phyloP scores from a whole-genome alignment of 2,888 invertebrate genomes.

The Rhingia rostrata region DNA sequence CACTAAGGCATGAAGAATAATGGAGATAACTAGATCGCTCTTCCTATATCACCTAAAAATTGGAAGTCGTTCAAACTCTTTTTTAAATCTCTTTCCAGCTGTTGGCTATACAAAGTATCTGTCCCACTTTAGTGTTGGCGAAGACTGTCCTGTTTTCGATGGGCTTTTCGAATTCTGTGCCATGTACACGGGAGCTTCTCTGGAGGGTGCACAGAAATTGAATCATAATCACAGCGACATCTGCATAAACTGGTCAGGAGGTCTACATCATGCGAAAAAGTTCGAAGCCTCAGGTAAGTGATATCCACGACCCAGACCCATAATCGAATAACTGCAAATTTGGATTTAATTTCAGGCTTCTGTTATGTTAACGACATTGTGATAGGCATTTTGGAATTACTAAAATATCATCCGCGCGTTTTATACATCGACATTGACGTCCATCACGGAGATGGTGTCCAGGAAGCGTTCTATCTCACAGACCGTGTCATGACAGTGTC shows the following conservation, averaged over 20 bases:
- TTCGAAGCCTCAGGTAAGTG: slow-evolving; percentile 94
- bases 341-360: slow-evolving; percentile 86
- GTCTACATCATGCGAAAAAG: slow-evolving; percentile 99
- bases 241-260: slow-evolving; percentile 99
- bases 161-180: slow-evolving; percentile 99
- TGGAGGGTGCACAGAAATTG: slow-evolving; percentile 97
- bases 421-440: slow-evolving; percentile 99
- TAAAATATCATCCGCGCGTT: slow-evolving; percentile 96
- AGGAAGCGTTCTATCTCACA: slow-evolving; percentile 98
- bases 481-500: slow-evolving; percentile 99
- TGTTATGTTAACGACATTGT: slow-evolving; percentile 99
- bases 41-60: too few relatives aligned
- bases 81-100: slow-evolving; percentile 76
- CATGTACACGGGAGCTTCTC: slow-evolving; percentile 98
- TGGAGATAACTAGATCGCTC: too few relatives aligned
- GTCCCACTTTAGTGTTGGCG: slow-evolving; percentile 98
- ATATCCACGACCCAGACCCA: neutral
- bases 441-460: slow-evolving; percentile 96
- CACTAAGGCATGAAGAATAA: too few relatives aligned
- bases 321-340: too few relatives aligned
- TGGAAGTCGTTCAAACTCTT: neutral
- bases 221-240: slow-evolving; percentile 98
- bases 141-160: slow-evolving; percentile 97
- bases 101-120: slow-evolving; percentile 93
- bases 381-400: slow-evolving; percentile 96